Conservation (phyloP, 2,888 invertebrate genomes). For the Leptopterna dolabrata region DNA sequence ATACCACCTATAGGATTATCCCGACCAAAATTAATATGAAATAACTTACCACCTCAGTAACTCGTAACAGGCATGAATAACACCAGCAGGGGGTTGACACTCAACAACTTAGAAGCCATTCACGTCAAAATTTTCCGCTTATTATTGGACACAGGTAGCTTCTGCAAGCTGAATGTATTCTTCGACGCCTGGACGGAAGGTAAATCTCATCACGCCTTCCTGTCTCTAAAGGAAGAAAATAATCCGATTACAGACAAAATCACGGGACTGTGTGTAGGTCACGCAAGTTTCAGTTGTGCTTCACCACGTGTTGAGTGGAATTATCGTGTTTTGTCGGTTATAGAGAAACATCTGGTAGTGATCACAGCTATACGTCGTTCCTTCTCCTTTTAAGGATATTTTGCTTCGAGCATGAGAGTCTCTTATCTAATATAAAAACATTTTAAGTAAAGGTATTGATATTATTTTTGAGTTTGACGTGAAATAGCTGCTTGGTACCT, state of each 20-base stretch:
- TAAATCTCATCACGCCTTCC: not conserved
- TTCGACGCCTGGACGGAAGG: not conserved
- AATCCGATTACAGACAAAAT: not conserved
- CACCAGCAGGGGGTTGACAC: not conserved
- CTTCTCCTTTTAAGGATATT: no score
- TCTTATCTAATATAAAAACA: no score
- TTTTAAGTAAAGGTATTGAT: no score
- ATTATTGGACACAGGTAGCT: not conserved
- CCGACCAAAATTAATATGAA: not conserved
- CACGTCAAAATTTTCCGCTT: not conserved
- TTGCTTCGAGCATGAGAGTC: no score
- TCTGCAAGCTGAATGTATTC: not conserved
- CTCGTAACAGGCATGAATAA: not conserved
- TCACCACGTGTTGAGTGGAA: no score
- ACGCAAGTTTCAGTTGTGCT: no score
- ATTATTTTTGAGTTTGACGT: no score
- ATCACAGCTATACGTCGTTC: no score
- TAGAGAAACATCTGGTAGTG: no score
- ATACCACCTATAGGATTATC: not conserved
- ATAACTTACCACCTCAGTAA: not conserved
- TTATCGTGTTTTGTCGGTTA: no score
- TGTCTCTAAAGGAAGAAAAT: not conserved
- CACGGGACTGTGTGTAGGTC: no score
- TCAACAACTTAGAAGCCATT: not conserved
- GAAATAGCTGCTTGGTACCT: no score